These are phyloP conservation scores for Drosophila yakuba DNA, from an alignment of 1,140 invertebrate genomes.

Conservation along the genomic window DNA sequence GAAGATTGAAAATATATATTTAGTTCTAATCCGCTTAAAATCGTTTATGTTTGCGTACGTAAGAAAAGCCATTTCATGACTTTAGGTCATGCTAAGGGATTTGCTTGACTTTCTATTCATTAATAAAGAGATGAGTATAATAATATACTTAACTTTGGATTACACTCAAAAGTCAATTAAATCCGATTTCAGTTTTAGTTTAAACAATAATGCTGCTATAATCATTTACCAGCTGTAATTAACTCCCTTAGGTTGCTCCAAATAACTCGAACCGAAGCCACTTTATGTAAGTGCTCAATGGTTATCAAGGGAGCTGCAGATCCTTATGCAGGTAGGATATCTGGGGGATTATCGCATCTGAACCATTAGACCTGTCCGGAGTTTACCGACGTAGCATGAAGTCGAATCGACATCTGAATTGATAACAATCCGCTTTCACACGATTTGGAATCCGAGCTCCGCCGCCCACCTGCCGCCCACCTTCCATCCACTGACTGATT, in stretches of 20 bases:
- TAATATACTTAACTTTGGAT: not conserved
- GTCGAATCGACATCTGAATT: slow-evolving; percentile 58
- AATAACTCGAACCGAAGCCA: slow-evolving; percentile 3
- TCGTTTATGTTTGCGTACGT: not conserved
- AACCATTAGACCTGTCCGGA: slow-evolving; percentile 40
- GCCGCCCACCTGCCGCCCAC: slow-evolving; percentile 8
- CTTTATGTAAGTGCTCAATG: slow-evolving; percentile 21
- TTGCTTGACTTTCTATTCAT: not conserved
- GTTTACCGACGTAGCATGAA: slow-evolving; percentile 19
- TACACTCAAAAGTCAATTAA: not conserved
- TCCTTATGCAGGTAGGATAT: slow-evolving; percentile 25
- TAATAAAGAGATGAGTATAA: not conserved
- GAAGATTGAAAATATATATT: slow-evolving; percentile 1
- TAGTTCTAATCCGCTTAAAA: not conserved
- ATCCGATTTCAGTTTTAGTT: not conserved
- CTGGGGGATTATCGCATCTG: slow-evolving; percentile 44
- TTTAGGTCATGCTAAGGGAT: not conserved
- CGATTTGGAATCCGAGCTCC: slow-evolving; percentile 36
- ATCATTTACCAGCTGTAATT: not conserved
- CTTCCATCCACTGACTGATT: slow-evolving; percentile 13
- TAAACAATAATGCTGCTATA: not conserved
- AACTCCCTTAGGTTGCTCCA: not conserved
- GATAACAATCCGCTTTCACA: slow-evolving; percentile 65
- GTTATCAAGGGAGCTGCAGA: slow-evolving; percentile 6
- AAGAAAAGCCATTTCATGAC: not conserved